Conservation (phyloP, 2,797 vertebrate genomes). For the Semotilus atromaculatus region DNA sequence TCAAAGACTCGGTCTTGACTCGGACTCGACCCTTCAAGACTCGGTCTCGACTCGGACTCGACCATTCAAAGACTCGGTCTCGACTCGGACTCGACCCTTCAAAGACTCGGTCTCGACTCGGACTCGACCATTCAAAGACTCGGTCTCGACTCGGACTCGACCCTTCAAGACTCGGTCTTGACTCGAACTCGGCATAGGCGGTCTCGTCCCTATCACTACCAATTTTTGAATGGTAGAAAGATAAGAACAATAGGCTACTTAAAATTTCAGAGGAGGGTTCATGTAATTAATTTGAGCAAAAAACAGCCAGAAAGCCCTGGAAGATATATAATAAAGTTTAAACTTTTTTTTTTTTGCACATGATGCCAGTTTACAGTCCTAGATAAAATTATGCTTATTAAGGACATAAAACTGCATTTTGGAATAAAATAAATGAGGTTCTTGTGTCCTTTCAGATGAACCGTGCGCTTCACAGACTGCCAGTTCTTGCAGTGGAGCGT, state of each 20-base stretch:
- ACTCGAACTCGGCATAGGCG: no score
- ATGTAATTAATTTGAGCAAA: not conserved
- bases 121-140: no score
- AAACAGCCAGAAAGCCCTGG: not conserved
- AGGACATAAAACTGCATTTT: not conserved
- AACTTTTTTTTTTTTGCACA: not conserved
- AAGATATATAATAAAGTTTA: not conserved
- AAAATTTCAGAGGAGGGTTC: no score
- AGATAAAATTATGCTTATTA: not conserved
- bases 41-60: no score
- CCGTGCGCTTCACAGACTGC: not conserved
- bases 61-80: no score
- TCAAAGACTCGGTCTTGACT: no score
- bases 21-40: no score
- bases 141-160: no score
- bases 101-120: no score
- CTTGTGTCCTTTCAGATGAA: not conserved
- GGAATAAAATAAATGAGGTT: slow-evolving; percentile 3
- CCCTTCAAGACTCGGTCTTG: no score
- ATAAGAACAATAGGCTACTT: not conserved
- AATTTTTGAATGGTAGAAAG: not conserved
- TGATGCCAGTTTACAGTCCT: not conserved
- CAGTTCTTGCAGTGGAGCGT: not conserved
- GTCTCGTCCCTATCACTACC: no score
- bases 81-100: no score